Evolutionary conservation across 92 coral and sea anemone genomes (phyloP).

Genomic region (Montipora capitata): DNA sequence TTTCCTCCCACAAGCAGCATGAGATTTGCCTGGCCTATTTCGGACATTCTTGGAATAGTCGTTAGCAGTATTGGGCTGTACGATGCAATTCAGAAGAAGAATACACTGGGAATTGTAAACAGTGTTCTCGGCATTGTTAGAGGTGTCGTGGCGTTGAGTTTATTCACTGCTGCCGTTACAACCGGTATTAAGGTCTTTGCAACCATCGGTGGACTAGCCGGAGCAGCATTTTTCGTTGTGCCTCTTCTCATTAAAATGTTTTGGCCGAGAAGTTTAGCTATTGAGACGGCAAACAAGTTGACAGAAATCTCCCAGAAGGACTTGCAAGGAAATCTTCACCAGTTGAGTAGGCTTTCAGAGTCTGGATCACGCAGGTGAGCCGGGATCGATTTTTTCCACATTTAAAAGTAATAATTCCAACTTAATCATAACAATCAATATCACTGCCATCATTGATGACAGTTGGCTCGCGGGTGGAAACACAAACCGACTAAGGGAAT

Average conservation of each 20-base stretch:
- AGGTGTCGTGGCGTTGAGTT: constrained; percentile 63
- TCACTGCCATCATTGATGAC: too few species aligned
- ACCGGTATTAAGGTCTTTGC: constrained; percentile 12
- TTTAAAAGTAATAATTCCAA: too few species aligned
- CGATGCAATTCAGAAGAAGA: constrained; percentile 62
- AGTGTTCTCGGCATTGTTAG: constrained; percentile 74
- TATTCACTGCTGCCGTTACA: constrained; percentile 38
- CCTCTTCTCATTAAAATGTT: constrained; percentile 56
- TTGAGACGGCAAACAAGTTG: constrained; percentile 73
- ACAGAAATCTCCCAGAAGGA: constrained; percentile 67
- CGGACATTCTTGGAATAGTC: constrained; percentile 67
- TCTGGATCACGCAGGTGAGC: too few species aligned
- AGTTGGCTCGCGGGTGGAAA: too few species aligned
- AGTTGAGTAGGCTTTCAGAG: constrained; percentile 37
- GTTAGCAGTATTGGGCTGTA: constrained; percentile 64
- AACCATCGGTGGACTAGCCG: constrained; percentile 47
- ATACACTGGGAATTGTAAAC: constrained; percentile 71
- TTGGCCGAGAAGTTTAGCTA: constrained; percentile 67
- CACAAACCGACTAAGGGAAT: too few species aligned
- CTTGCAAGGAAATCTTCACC: constrained; percentile 54
- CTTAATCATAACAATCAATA: too few species aligned
- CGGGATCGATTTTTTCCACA: too few species aligned
- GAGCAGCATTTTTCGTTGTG: constrained; percentile 52
- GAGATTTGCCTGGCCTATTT: constrained; percentile 49
- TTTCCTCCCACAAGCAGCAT: constrained; percentile 5